phyloP scores from a whole-genome alignment of 1,140 invertebrate species.

The Tetramorium alpestre region DNA sequence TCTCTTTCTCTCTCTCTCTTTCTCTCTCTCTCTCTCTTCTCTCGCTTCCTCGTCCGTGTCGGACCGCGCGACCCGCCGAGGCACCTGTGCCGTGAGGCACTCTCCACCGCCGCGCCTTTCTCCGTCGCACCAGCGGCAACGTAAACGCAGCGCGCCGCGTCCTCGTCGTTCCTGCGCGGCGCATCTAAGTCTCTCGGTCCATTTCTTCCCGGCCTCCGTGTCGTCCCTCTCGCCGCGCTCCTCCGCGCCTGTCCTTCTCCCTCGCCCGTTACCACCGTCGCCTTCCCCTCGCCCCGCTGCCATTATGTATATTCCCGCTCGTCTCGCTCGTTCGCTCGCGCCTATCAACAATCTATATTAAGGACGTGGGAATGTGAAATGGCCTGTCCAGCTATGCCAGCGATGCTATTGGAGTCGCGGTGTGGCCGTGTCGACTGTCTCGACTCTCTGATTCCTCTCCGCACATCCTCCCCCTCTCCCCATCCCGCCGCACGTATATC shows the following conservation, averaged over 20 bases:
- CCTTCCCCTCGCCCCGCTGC: slow-evolving; percentile 25
- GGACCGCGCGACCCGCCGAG: slow-evolving; percentile 21
- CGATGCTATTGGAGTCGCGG: slow-evolving; percentile 65
- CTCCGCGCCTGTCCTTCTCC: slow-evolving; percentile 32
- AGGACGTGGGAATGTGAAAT: slow-evolving; percentile 82
- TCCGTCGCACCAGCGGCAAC: slow-evolving; percentile 40
- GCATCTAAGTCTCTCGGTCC: slow-evolving; percentile 53
- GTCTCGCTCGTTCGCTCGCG: slow-evolving; percentile 57
- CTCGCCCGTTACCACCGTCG: slow-evolving; percentile 13
- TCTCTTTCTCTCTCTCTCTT: background rate
- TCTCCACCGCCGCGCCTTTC: slow-evolving; percentile 28
- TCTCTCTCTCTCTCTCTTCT: background rate
- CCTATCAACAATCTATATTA: slow-evolving; percentile 81
- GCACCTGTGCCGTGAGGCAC: slow-evolving; percentile 55
- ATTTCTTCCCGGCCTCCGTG: slow-evolving; percentile 30
- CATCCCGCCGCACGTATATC: background rate
- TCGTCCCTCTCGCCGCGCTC: slow-evolving; percentile 26
- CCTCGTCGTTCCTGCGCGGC: slow-evolving; percentile 15
- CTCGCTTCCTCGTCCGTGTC: slow-evolving; percentile 5
- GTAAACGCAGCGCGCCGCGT: slow-evolving; percentile 3
- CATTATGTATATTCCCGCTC: slow-evolving; percentile 60
- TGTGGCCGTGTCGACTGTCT: slow-evolving; percentile 70
- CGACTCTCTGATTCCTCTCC: slow-evolving; percentile 12
- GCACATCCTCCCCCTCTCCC: background rate
- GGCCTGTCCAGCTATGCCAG: slow-evolving; percentile 74